Conservation (phyloP, 1,140 invertebrate species). For the Dinoponera quadriceps region DNA sequence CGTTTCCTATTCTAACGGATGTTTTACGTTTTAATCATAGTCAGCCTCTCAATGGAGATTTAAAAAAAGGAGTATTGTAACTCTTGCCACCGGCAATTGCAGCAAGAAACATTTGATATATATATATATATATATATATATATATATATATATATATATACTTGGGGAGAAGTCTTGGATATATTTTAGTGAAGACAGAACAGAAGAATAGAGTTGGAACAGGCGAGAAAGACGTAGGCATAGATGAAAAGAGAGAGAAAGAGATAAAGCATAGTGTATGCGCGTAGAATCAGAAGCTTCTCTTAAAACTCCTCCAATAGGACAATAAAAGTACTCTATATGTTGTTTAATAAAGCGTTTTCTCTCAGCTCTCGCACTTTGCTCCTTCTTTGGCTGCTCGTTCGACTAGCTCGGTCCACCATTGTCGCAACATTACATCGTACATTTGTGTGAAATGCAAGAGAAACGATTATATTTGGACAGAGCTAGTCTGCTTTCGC, state of each 20-base stretch:
- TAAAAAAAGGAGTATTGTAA: slow-evolving; percentile 11
- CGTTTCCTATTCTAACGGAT: not conserved
- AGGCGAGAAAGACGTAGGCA: slow-evolving; percentile 18
- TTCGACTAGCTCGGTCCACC: not conserved
- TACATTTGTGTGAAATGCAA: slow-evolving; percentile 28
- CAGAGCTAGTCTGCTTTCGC: not conserved
- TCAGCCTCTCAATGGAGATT: slow-evolving; percentile 16
- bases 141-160: too few relatives aligned
- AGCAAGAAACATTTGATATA: slow-evolving; percentile 20
- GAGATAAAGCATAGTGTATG: not conserved
- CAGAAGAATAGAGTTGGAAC: slow-evolving; percentile 26
- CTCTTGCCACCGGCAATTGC: not conserved
- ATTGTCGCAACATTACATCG: not conserved
- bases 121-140: too few relatives aligned
- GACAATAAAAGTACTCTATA: not conserved
- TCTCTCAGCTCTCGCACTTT: not conserved
- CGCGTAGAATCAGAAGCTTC: slow-evolving; percentile 12
- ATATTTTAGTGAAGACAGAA: slow-evolving; percentile 27
- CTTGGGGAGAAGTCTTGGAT: not conserved
- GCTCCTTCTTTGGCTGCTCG: not conserved
- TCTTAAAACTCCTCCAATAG: not conserved
- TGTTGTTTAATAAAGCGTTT: not conserved
- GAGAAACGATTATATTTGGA: slow-evolving; percentile 21
- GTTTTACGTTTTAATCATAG: slow-evolving; percentile 8
- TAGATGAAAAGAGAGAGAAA: too few relatives aligned